Conservation (phyloP, 2,797 vertebrate species). For the Sebastes steindachneri region DNA sequence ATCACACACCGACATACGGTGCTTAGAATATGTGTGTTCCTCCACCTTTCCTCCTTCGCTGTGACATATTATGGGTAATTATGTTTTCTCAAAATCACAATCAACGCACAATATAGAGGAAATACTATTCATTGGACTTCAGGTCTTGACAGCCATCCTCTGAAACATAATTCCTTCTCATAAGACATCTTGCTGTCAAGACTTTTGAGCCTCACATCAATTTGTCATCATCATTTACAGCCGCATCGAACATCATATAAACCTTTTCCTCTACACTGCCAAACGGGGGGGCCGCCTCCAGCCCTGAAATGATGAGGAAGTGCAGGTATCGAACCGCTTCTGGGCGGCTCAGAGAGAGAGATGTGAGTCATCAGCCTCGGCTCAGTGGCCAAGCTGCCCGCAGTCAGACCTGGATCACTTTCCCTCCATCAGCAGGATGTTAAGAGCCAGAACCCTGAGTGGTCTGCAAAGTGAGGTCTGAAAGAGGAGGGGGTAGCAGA, state of each 20-base stretch:
- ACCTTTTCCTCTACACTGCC: conserved; percentile 11
- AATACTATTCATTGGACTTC: background rate
- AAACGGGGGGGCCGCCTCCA: conserved; percentile 14
- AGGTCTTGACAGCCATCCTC: background rate
- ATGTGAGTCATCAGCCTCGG: conserved; percentile 59
- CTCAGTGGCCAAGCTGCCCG: conserved; percentile 56
- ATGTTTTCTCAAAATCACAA: background rate
- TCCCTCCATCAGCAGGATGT: conserved; percentile 66
- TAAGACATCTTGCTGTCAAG: conserved; percentile 17
- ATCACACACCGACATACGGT: background rate
- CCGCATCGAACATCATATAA: conserved; percentile 39
- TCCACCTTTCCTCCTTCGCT: background rate
- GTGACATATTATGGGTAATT: background rate
- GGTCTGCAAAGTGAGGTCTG: conserved; percentile 51
- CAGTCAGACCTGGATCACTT: conserved; percentile 61
- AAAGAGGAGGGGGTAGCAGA: background rate
- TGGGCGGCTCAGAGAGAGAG: conserved; percentile 42
- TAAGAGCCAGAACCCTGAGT: conserved; percentile 50
- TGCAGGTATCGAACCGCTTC: conserved; percentile 40
- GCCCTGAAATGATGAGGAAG: conserved; percentile 45
- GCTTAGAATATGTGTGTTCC: background rate
- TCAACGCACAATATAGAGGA: background rate
- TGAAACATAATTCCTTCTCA: background rate
- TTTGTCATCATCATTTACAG: conserved; percentile 42
- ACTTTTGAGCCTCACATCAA: conserved; percentile 24